Percentiles rank a stretch among this genome's conserved stretches.
Conservation (phyloP, 1,140 invertebrate species). For the Cryptotermes secundus region DNA sequence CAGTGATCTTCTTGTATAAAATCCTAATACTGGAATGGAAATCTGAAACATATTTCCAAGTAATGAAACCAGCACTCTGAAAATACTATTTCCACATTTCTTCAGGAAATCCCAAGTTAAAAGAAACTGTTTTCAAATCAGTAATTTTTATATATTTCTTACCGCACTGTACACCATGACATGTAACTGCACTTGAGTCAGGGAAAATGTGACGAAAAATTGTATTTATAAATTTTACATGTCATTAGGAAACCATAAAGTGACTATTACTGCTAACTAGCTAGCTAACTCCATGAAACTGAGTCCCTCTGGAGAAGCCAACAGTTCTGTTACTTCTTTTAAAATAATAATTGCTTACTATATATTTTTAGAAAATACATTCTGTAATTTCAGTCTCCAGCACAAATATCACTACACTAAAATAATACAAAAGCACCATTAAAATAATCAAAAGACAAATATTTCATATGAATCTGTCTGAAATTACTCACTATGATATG, state of each 20-base stretch:
- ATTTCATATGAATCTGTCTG: not conserved
- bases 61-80: too few relatives aligned
- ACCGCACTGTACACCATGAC: not conserved
- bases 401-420: constrained; percentile 1
- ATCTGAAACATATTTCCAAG: too few relatives aligned
- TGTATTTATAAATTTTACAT: not conserved
- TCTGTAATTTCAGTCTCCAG: not conserved
- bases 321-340: not conserved
- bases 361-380: not conserved
- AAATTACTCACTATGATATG: not conserved
- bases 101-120: too few relatives aligned
- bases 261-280: too few relatives aligned
- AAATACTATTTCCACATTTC: too few relatives aligned
- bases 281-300: too few relatives aligned
- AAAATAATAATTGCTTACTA: not conserved
- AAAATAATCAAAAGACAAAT: constrained; percentile 1
- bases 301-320: too few relatives aligned
- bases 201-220: not conserved
- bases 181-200: not conserved
- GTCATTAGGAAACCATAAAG: not conserved
- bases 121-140: not conserved
- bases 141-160: not conserved
- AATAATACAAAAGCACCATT: constrained; percentile 1
- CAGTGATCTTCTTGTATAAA: too few relatives aligned
- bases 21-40: too few relatives aligned